Conservation (phyloP, 2,113 vertebrate species). For the Rhynchopsitta pachyrhyncha region DNA sequence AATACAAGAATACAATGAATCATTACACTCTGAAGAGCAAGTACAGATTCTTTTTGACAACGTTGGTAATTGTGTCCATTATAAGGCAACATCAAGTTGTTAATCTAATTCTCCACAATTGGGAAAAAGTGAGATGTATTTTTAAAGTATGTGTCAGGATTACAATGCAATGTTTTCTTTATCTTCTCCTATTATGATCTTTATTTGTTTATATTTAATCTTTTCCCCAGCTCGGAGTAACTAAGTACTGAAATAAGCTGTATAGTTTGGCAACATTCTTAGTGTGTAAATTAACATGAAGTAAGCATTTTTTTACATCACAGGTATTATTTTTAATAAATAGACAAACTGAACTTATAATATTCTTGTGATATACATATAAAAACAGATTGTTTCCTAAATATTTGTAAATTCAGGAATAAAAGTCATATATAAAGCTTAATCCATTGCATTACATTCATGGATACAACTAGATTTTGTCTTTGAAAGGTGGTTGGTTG, state of each 20-base stretch:
- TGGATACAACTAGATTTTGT: background rate
- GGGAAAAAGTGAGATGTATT: background rate
- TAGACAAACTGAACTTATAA: background rate
- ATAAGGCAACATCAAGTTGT: background rate
- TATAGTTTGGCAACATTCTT: background rate
- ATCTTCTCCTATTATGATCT: background rate
- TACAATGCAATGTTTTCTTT: background rate
- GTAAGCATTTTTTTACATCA: background rate
- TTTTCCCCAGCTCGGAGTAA: background rate
- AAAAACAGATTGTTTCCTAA: background rate
- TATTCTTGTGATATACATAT: background rate
- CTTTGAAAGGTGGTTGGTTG: background rate
- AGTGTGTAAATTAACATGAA: background rate
- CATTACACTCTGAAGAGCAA: background rate
- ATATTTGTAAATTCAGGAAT: background rate
- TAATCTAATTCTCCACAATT: background rate
- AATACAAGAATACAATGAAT: background rate
- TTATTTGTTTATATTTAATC: background rate
- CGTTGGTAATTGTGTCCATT: background rate
- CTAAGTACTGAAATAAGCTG: background rate
- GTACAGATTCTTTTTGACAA: background rate
- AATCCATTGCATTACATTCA: background rate
- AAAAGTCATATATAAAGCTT: background rate
- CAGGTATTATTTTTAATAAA: background rate
- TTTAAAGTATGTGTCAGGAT: background rate